Conservation (phyloP, 2,797 vertebrate species). For the Orestias chungarensis region DNA sequence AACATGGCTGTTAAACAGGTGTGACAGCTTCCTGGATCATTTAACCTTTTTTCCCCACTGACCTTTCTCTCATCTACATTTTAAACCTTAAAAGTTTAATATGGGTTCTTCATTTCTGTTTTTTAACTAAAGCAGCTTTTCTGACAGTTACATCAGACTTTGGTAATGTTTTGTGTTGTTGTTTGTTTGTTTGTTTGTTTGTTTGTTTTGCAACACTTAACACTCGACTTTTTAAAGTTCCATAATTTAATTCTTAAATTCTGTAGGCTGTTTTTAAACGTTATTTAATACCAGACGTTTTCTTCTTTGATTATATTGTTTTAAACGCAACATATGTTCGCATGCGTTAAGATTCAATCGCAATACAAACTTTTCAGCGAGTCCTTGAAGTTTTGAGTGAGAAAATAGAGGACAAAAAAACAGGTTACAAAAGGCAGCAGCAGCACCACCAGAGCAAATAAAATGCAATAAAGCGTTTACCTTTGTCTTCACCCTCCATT, state of each 20-base stretch:
- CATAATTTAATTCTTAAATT: background rate
- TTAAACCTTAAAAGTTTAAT: background rate
- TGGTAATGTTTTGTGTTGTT: slow-evolving; percentile 28
- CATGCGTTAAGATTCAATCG: background rate
- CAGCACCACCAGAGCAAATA: background rate
- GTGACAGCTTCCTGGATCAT: background rate
- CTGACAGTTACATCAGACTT: slow-evolving; percentile 12
- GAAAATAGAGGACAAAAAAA: slow-evolving; percentile 13
- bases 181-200: too few relatives aligned
- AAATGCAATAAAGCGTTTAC: slow-evolving; percentile 50
- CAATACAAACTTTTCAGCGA: slow-evolving; percentile 43
- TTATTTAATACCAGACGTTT: too few relatives aligned
- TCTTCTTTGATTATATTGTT: too few relatives aligned
- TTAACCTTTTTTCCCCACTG: background rate
- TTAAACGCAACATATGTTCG: slow-evolving; percentile 58
- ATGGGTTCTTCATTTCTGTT: slow-evolving; percentile 24
- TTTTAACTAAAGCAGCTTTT: slow-evolving; percentile 1
- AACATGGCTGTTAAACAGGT: slow-evolving; percentile 24
- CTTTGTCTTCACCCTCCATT: slow-evolving; percentile 79
- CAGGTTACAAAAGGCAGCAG: background rate
- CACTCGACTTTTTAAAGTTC: fast-evolving
- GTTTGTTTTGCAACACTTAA: fast-evolving
- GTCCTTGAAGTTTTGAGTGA: slow-evolving; percentile 61
- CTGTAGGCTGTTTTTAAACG: fast-evolving
- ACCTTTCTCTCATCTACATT: background rate